These are phyloP conservation scores for Riparia riparia DNA, from an alignment of 2,113 vertebrate species.

Conservation along the genomic window DNA sequence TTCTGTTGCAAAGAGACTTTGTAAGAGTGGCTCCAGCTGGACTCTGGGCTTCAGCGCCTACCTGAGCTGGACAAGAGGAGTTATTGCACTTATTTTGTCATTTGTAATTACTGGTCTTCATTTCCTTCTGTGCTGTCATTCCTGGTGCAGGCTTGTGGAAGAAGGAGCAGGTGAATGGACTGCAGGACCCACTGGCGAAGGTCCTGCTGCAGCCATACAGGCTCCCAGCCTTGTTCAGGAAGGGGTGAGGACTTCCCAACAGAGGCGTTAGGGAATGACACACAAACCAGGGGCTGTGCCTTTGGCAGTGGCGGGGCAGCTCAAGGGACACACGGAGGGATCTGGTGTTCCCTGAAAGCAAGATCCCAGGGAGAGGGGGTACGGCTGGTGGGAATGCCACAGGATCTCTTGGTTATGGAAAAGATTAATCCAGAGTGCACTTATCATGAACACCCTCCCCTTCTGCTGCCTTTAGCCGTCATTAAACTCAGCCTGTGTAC, in stretches of 20 bases:
- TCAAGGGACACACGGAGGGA: not conserved
- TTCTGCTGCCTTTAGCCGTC: not conserved
- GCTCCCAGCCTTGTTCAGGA: slow-evolving; percentile 38
- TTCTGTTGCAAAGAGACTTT: not conserved
- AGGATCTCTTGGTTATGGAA: not conserved
- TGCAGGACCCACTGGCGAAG: slow-evolving; percentile 37
- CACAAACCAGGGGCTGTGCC: not conserved
- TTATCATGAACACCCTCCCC: not conserved
- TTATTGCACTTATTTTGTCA: not conserved
- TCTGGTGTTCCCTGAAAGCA: not conserved
- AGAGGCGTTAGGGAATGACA: not conserved
- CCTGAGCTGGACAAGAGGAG: not conserved
- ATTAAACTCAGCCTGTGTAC: not conserved
- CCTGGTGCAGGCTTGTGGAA: slow-evolving; percentile 31
- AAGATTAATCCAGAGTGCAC: not conserved
- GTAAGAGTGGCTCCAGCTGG: not conserved
- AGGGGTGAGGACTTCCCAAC: slow-evolving; percentile 27
- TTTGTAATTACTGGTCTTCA: not conserved
- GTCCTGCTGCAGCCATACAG: slow-evolving; percentile 39
- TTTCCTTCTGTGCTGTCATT: not conserved
- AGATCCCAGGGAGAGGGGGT: not conserved
- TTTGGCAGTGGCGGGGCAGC: rapidly evolving
- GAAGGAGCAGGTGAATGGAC: slow-evolving; percentile 27
- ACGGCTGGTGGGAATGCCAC: not conserved
- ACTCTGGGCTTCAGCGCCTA: not conserved